Base-by-base conservation (phyloP, 2,888 invertebrate genomes). In the Morpho achilles region DNA sequence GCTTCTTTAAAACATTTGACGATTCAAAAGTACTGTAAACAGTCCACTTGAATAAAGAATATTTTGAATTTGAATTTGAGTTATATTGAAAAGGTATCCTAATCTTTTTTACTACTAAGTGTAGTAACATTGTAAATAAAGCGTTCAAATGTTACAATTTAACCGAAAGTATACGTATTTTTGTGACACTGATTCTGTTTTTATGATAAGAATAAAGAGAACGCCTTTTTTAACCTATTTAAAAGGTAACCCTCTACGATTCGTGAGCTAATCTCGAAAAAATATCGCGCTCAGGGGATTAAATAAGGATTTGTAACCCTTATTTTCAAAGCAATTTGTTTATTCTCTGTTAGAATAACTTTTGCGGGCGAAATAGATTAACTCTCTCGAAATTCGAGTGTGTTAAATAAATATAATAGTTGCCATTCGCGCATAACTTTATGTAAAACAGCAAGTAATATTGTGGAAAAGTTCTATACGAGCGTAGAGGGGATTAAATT, bases 301-400 rank as follows among this genome's bases (percentile, higher is more conserved):
- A 81, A 81, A 81, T 77, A 75, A 77, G 81, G 79, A 79, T 78
- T 73, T 79, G 74, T 71, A 71, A 74, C 79, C 79, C 79, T 73
- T 74, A 74, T 80, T 85, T 84, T 80, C 32, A 80, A 80, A 78
- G 75, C 79, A 80, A 82, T 85, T 84, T 61, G 56, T 63, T 59
- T 61, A 62, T 56, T 62, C 58, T 60, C 50, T 43, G 60, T 52
- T 75, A 75, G 72, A 74, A 77, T 80, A 79, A 80, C 73, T 77
- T 77, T 78, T 74, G 51, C 69, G 73, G 69, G 77, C 72, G 74
- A 41, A 75, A 77, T 76, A 75, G 72, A 69, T 71, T 70, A 74
- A 41, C 55, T 40, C 77, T 76, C 77, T 78, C 50, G 51, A 56
- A 43, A 53, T 22, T 39, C 50, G 22, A 48, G 49, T 6, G 46